A percentile compares a stretch with the other conserved stretches of the same genome.
Evolutionary conservation across 1,140 invertebrate species (phyloP).

Genomic region (Pseudomyrmex flavicornis): DNA sequence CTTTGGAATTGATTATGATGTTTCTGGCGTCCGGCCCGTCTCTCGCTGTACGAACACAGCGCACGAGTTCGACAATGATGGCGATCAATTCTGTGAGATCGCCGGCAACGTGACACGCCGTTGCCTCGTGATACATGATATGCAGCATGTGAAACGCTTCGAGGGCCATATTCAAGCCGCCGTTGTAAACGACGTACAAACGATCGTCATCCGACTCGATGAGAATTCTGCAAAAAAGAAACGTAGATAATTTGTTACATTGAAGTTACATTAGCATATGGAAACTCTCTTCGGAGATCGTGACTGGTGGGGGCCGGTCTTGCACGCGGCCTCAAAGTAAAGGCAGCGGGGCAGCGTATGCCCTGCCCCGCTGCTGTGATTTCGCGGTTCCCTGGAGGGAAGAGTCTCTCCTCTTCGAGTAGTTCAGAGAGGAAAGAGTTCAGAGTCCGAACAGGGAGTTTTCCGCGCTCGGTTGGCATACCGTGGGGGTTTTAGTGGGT

Average conservation of each 20-base stretch:
- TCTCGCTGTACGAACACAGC: slow-evolving; percentile 88
- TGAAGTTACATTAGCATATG: too few relatives aligned
- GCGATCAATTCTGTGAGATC: slow-evolving; percentile 94
- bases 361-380: too few relatives aligned
- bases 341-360: too few relatives aligned
- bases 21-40: slow-evolving; percentile 89
- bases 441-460: too few relatives aligned
- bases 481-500: too few relatives aligned
- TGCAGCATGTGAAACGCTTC: slow-evolving; percentile 96
- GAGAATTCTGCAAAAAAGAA: slow-evolving; percentile 87
- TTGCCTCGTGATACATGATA: slow-evolving; percentile 97
- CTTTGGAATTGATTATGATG: slow-evolving; percentile 90
- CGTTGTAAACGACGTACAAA: slow-evolving; percentile 94
- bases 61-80: slow-evolving; percentile 90
- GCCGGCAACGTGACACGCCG: slow-evolving; percentile 93
- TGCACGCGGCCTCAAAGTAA: too few relatives aligned
- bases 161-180: slow-evolving; percentile 94
- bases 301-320: too few relatives aligned
- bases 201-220: slow-evolving; percentile 96
- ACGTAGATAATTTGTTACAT: neutral
- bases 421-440: too few relatives aligned
- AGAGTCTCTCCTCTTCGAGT: too few relatives aligned
- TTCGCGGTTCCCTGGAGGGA: too few relatives aligned
- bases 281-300: too few relatives aligned
- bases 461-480: too few relatives aligned